Evolutionary conservation across 2,888 invertebrate species (phyloP).

Genomic region (Cremastinae sp.): DNA sequence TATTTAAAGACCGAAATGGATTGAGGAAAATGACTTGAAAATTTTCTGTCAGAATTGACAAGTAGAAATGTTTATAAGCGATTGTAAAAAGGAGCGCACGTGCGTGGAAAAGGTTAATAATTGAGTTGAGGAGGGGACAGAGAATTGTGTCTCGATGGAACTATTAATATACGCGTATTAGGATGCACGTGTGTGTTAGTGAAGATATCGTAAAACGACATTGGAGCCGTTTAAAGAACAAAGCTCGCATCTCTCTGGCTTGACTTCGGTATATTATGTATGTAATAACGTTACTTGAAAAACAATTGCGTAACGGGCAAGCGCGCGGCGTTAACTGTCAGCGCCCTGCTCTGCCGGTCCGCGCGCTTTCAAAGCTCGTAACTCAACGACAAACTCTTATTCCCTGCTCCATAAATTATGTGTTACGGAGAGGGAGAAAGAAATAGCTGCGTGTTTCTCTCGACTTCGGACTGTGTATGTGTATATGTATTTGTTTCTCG

Average conservation of each 20-base stretch:
- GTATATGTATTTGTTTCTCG: constrained; percentile 20
- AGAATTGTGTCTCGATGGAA: not conserved
- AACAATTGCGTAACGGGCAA: constrained; percentile 60
- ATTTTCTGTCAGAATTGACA: too few species aligned
- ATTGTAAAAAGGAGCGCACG: too few species aligned
- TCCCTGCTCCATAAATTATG: constrained; percentile 60
- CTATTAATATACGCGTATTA: constrained; percentile 49
- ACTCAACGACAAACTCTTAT: constrained; percentile 57
- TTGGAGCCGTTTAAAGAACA: constrained; percentile 48
- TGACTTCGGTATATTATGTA: constrained; percentile 4
- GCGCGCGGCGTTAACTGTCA: constrained; percentile 53
- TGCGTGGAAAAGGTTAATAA: too few species aligned
- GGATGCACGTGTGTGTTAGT: constrained; percentile 1
- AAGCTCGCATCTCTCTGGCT: constrained; percentile 28
- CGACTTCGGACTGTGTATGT: constrained; percentile 12
- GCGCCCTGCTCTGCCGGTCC: constrained; percentile 39
- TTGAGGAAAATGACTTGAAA: too few species aligned
- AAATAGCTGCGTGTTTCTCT: constrained; percentile 33
- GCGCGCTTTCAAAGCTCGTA: constrained; percentile 53
- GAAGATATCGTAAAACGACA: constrained; percentile 32
- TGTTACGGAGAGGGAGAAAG: constrained; percentile 37
- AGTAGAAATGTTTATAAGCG: too few species aligned
- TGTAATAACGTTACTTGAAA: constrained; percentile 19
- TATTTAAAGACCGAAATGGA: too few species aligned
- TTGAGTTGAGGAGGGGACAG: too few species aligned